Percentiles rank a stretch among this genome's conserved stretches.
These are phyloP conservation scores for Leptogaster cylindrica DNA, from an alignment of 2,888 invertebrate species.

Conservation along the genomic window DNA sequence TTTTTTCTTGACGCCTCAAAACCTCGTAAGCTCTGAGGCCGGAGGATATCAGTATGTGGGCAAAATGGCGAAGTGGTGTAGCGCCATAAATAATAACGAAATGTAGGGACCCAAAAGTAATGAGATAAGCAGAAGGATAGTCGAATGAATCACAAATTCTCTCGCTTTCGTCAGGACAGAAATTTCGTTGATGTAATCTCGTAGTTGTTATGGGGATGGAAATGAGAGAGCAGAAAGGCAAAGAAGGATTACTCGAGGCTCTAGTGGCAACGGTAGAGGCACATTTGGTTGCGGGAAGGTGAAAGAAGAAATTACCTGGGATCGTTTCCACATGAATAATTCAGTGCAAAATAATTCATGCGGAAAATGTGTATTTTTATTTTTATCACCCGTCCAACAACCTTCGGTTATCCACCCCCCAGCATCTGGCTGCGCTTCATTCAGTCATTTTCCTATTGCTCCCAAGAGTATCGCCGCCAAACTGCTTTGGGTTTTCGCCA, in stretches of 20 bases:
- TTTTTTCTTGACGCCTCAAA: not conserved
- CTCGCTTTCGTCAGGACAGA: conserved; percentile 7
- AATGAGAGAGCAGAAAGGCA: not conserved
- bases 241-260: not conserved
- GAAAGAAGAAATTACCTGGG: conserved; percentile 36
- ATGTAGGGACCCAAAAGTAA: conserved; percentile 6
- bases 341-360: conserved; percentile 44
- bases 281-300: conserved; percentile 3
- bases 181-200: conserved; percentile 12
- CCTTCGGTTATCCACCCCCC: not conserved
- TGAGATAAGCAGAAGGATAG: conserved; percentile 30
- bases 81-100: conserved; percentile 27
- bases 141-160: conserved; percentile 3
- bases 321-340: conserved; percentile 41
- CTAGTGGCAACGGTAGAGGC: not conserved
- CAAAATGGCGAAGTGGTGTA: not conserved
- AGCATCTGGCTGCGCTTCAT: not conserved
- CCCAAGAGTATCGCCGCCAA: too few relatives aligned
- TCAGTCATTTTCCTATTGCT: not conserved
- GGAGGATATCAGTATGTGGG: not conserved
- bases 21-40: too few relatives aligned
- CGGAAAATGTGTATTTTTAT: conserved; percentile 40
- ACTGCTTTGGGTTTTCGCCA: too few relatives aligned
- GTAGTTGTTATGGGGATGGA: not conserved
- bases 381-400: not conserved